Percentiles rank a stretch among this genome's conserved stretches.
Evolutionary conservation across 2,113 vertebrate genomes (phyloP).

Genomic region (Sialia sialis): DNA sequence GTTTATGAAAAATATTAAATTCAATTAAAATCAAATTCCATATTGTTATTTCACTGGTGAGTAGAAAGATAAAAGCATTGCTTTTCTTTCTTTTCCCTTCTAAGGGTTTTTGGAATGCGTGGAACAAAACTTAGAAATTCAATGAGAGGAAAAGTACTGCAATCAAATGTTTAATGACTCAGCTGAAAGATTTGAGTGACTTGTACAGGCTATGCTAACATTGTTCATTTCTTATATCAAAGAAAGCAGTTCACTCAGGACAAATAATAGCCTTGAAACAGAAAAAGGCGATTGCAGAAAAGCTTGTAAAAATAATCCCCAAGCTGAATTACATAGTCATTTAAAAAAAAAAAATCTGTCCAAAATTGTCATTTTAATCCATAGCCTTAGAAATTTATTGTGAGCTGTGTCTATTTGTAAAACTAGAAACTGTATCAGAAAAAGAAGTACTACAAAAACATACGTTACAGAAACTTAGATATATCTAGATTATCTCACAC

Average conservation of each 20-base stretch:
- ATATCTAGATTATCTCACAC: background rate
- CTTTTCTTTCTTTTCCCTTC: background rate
- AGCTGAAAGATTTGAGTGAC: background rate
- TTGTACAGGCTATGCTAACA: background rate
- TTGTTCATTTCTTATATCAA: background rate
- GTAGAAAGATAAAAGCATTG: background rate
- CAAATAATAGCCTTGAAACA: background rate
- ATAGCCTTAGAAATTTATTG: background rate
- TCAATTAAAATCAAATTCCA: background rate
- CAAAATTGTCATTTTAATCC: background rate
- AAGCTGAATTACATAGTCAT: background rate
- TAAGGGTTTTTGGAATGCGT: background rate
- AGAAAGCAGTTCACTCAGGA: background rate
- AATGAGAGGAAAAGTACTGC: background rate
- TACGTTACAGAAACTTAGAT: background rate
- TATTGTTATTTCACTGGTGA: background rate
- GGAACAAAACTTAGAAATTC: background rate
- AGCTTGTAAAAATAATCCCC: accelerated
- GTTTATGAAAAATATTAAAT: background rate
- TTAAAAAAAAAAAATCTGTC: background rate
- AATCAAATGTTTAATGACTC: background rate
- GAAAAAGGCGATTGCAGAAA: background rate
- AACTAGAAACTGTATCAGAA: background rate
- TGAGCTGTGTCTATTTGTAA: background rate
- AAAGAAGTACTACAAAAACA: background rate